Conservation (phyloP, 1,140 invertebrate species). For the Drosophila parvula region DNA sequence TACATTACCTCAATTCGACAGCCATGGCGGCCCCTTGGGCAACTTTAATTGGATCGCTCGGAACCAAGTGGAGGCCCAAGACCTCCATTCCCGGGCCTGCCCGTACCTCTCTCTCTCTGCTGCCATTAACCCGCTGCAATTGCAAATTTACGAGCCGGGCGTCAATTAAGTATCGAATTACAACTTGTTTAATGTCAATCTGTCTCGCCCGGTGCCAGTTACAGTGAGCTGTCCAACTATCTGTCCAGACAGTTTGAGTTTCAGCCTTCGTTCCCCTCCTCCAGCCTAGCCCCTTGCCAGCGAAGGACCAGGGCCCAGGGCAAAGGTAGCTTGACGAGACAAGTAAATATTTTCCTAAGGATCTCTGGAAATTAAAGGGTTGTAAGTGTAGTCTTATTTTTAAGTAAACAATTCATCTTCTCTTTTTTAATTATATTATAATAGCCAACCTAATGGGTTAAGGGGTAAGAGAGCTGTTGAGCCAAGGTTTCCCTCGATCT, state of each 20-base stretch:
- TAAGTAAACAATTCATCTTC: not conserved
- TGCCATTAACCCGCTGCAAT: slow-evolving; percentile 59
- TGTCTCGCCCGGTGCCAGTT: slow-evolving; percentile 63
- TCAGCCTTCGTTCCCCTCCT: slow-evolving; percentile 45
- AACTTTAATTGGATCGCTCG: slow-evolving; percentile 76
- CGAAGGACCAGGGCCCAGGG: not conserved
- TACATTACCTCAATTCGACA: slow-evolving; percentile 81
- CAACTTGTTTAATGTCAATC: slow-evolving; percentile 84
- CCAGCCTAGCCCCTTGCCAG: slow-evolving; percentile 17
- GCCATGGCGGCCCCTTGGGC: slow-evolving; percentile 75
- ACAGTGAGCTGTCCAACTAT: slow-evolving; percentile 50
- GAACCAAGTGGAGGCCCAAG: slow-evolving; percentile 23
- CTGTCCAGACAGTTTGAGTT: slow-evolving; percentile 19
- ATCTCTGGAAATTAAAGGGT: not conserved
- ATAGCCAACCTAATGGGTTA: not conserved
- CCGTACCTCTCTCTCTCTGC: not conserved
- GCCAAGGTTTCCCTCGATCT: not conserved
- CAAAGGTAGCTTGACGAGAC: too few relatives aligned
- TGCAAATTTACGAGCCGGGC: slow-evolving; percentile 84
- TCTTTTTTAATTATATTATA: too few relatives aligned
- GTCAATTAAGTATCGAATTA: slow-evolving; percentile 84
- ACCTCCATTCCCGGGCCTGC: slow-evolving; percentile 5
- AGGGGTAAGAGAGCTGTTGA: not conserved
- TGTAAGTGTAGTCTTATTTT: not conserved
- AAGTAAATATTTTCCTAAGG: not conserved